Conservation (phyloP, 2,113 vertebrate genomes). For the Laticauda colubrina region DNA sequence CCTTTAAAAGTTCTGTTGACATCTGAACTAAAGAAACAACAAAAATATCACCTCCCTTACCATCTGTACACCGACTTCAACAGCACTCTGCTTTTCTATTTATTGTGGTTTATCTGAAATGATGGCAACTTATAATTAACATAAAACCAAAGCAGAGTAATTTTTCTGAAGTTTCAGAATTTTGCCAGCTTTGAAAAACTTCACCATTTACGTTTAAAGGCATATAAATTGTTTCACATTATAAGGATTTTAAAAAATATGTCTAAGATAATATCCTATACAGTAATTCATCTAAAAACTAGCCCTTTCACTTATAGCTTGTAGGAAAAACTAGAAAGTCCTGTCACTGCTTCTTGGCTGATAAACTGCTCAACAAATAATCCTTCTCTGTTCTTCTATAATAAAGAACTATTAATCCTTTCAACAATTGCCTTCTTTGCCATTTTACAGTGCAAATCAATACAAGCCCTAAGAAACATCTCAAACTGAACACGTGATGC, state of each 20-base stretch:
- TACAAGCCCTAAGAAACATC: background rate
- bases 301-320: background rate
- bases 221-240: background rate
- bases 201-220: background rate
- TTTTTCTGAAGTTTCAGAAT: background rate
- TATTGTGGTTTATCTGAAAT: background rate
- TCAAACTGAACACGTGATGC: background rate
- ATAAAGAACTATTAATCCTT: slow-evolving; percentile 8
- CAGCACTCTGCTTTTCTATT: background rate
- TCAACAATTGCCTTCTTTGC: slow-evolving; percentile 1
- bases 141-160: background rate
- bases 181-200: background rate
- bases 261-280: background rate
- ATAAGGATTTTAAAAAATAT: background rate
- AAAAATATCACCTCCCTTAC: background rate
- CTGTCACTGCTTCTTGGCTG: background rate
- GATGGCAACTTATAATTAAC: background rate
- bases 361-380: background rate
- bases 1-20: background rate
- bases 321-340: rapidly evolving
- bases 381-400: background rate
- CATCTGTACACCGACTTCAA: background rate
- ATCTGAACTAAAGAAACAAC: background rate
- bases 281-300: background rate
- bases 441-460: background rate